Evolutionary conservation across 1,140 invertebrate species (phyloP).

Genomic region (Drosophila sucinea): DNA sequence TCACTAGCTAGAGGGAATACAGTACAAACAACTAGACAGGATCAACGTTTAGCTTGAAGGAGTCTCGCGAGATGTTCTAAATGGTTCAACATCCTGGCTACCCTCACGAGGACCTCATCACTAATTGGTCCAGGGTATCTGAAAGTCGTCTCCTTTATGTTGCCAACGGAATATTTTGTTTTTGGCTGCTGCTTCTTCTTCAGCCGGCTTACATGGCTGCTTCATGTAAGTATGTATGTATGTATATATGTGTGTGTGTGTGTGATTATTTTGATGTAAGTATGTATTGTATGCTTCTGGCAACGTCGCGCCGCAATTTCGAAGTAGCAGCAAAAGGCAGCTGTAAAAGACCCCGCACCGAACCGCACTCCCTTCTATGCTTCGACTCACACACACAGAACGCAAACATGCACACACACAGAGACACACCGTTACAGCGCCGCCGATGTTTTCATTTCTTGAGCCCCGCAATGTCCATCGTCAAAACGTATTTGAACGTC

Average conservation of each 20-base stretch:
- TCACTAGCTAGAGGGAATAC: too few relatives aligned
- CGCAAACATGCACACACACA: constrained; percentile 15
- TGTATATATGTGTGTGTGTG: constrained; percentile 2
- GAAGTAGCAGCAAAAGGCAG: constrained; percentile 37
- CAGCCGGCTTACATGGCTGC: constrained; percentile 39
- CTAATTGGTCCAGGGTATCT: not conserved
- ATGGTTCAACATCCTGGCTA: too few relatives aligned
- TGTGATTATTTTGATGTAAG: constrained; percentile 11
- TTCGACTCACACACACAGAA: constrained; percentile 1
- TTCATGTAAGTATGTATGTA: not conserved
- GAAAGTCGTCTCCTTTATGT: not conserved
- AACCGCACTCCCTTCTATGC: constrained; percentile 28
- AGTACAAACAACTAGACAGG: too few relatives aligned
- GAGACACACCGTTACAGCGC: constrained; percentile 36
- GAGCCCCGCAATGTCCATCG: constrained; percentile 43
- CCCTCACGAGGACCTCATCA: not conserved
- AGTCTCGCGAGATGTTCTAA: too few relatives aligned
- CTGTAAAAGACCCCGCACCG: constrained; percentile 21
- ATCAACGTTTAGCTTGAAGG: too few relatives aligned
- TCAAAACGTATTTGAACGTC: constrained; percentile 79
- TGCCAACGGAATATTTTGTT: constrained; percentile 9
- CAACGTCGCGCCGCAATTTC: constrained; percentile 50
- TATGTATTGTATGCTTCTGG: constrained; percentile 58
- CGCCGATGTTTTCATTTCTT: constrained; percentile 55
- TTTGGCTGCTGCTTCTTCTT: constrained; percentile 31